phyloP scores from a whole-genome alignment of 92 coral and sea anemone genomes.

The Hydrozoanthus gracilis region DNA sequence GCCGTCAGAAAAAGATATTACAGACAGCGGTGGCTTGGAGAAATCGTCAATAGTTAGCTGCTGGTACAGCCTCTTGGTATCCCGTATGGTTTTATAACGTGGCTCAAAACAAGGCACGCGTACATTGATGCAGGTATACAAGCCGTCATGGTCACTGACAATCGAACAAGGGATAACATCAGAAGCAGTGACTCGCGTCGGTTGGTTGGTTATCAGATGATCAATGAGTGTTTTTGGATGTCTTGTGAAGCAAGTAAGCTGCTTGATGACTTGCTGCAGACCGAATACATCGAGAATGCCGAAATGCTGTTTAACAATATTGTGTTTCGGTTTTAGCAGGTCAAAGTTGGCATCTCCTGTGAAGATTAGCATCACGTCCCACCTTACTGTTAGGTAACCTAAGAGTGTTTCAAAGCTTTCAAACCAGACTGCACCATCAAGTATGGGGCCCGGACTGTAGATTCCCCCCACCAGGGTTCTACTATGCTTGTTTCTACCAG shows the following conservation, averaged over 20 bases:
- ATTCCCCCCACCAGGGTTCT: conserved; percentile 16
- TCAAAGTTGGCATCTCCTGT: conserved; percentile 40
- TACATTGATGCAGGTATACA: conserved; percentile 54
- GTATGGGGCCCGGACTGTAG: conserved; percentile 27
- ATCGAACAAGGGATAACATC: conserved; percentile 60
- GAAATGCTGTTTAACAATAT: conserved; percentile 19
- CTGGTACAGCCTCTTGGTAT: conserved; percentile 45
- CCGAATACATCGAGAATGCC: conserved; percentile 34
- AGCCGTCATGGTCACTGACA: conserved; percentile 72
- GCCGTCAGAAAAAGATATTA: conserved; percentile 25
- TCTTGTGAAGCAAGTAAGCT: conserved; percentile 19
- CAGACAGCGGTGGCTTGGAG: conserved; percentile 54
- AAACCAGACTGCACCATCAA: conserved; percentile 33
- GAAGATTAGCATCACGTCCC: conserved; percentile 42
- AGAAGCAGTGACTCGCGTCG: not conserved
- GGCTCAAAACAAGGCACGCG: conserved; percentile 62
- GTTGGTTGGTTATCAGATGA: conserved; percentile 16
- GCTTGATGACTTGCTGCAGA: conserved; percentile 25
- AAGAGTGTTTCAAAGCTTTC: conserved; percentile 40
- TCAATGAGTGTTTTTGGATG: conserved; percentile 30
- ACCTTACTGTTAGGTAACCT: conserved; percentile 34
- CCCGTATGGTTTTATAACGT: conserved; percentile 53
- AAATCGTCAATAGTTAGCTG: conserved; percentile 58
- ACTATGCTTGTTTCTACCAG: conserved; percentile 38
- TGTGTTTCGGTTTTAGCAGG: conserved; percentile 35